Base-by-base conservation (phyloP, 2,888 invertebrate genomes). In the Erpobdella octoculata region DNA sequence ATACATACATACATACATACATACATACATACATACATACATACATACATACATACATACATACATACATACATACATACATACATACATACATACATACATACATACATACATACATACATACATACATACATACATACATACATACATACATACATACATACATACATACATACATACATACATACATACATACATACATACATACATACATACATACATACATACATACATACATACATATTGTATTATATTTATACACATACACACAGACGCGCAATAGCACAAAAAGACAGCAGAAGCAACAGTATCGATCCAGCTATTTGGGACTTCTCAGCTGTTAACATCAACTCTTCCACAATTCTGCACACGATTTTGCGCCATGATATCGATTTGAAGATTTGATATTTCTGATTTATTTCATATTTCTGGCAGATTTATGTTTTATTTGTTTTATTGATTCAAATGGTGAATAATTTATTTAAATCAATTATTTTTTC, bases 151-250 rank as follows among this genome's bases (percentile, higher is more conserved):
- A 58, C 18, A 58, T 25, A 58, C 59, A 28, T 21, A 58, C 59
- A 65, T 37, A 67, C 68, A 68, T 8, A 68, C 5, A 68, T 46
- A 68, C 46, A 68, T 33, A 46, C 68, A 68, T 33, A 68, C 71
- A 71, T 31, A 65, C 41, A 71, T 9, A 65, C 71, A 67, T 8
- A 65, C 71, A 71, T 38, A 71, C 68, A 68, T 46, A 68, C 5
- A 46, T 28, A 12, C 46, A 68, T 5, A 38, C 68, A 46, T 2
- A 28, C 25, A 68, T 2, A 46, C 65, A 36, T 41, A n/a, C 46
- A 41, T 41, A 41, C n/a, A 41, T 41, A 41, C n/a, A 41, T n/a
- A 41, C 46, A n/a, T 41, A 41, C 46, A 41, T 41, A 41, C 64
- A n/a, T n/a, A n/a, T n/a, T n/a, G n/a, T n/a, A n/a, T n/a, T n/a